phyloP scores from a whole-genome alignment of 92 coral and sea anemone genomes.

The Phymanthus crucifer region DNA sequence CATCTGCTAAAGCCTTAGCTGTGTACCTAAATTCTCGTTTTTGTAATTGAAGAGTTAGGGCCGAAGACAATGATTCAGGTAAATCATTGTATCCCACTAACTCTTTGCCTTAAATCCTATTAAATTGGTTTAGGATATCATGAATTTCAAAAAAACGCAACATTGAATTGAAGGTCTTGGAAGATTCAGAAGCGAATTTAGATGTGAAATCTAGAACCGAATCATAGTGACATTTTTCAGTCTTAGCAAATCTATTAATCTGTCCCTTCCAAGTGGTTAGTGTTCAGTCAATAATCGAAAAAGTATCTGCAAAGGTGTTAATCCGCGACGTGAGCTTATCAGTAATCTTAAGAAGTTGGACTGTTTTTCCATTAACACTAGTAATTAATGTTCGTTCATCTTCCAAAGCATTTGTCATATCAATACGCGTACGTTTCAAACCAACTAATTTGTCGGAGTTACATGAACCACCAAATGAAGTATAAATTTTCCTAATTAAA shows the following conservation, averaged over 20 bases:
- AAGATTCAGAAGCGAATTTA: slow-evolving; percentile 29
- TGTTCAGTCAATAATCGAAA: not conserved
- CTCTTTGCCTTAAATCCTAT: slow-evolving; percentile 3
- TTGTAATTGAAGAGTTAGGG: slow-evolving; percentile 2
- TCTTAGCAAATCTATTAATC: slow-evolving; percentile 22
- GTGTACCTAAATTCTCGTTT: not conserved
- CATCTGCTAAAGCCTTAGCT: slow-evolving; percentile 9
- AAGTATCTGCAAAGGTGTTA: not conserved
- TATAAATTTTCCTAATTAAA: slow-evolving; percentile 28
- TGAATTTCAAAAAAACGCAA: slow-evolving; percentile 38
- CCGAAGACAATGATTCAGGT: slow-evolving; percentile 25
- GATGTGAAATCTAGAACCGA: slow-evolving; percentile 27
- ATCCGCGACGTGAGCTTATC: slow-evolving; percentile 17
- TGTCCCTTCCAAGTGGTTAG: not conserved
- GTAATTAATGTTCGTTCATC: slow-evolving; percentile 8
- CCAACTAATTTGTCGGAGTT: slow-evolving; percentile 22
- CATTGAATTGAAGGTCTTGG: slow-evolving; percentile 28
- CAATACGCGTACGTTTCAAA: not conserved
- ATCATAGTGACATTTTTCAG: slow-evolving; percentile 26
- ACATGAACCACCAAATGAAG: slow-evolving; percentile 18
- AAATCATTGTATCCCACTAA: slow-evolving; percentile 27
- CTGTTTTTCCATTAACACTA: slow-evolving; percentile 43
- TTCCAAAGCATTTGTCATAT: slow-evolving; percentile 15
- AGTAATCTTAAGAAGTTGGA: slow-evolving; percentile 25
- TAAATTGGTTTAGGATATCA: slow-evolving; percentile 27